These are phyloP conservation scores for Rhinogobio ventralis DNA, from an alignment of 2,797 vertebrate species.

Conservation along the genomic window DNA sequence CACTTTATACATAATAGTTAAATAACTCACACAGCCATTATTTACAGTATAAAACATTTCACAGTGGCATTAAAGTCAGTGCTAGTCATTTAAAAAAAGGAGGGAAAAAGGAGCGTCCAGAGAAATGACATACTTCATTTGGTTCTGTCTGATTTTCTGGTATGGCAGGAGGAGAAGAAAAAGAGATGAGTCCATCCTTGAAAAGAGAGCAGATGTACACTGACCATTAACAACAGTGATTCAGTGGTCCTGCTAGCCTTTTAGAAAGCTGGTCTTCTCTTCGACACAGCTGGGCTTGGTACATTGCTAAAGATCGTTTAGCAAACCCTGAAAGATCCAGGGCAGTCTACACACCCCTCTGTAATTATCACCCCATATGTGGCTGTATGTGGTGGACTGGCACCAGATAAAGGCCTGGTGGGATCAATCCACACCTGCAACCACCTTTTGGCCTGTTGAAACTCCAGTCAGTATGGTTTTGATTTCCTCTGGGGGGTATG, in stretches of 20 bases:
- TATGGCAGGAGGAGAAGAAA: neutral
- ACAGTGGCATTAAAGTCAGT: neutral
- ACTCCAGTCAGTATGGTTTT: neutral
- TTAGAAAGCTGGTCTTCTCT: slow-evolving; percentile 51
- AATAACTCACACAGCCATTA: neutral
- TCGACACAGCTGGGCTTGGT: slow-evolving; percentile 61
- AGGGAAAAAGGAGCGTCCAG: neutral
- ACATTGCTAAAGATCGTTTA: slow-evolving; percentile 59
- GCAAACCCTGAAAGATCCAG: slow-evolving; percentile 62
- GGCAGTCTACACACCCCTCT: slow-evolving; percentile 53
- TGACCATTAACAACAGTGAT: slow-evolving; percentile 50
- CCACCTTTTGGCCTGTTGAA: slow-evolving; percentile 26
- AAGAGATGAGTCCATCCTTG: slow-evolving; percentile 47
- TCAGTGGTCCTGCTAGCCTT: slow-evolving; percentile 39
- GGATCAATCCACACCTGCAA: slow-evolving; percentile 51
- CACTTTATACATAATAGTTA: no score
- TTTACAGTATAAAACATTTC: neutral
- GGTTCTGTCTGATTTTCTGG: slow-evolving; percentile 16
- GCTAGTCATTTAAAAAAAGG: neutral
- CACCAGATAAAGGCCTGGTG: slow-evolving; percentile 51
- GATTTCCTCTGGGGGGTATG: neutral
- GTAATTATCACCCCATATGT: slow-evolving; percentile 69
- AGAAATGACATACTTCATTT: slow-evolving; percentile 14
- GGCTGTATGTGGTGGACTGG: slow-evolving; percentile 48
- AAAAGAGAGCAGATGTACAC: slow-evolving; percentile 47